phyloP scores from a whole-genome alignment of 2,888 invertebrate genomes.

The Acanthopleura granulata region DNA sequence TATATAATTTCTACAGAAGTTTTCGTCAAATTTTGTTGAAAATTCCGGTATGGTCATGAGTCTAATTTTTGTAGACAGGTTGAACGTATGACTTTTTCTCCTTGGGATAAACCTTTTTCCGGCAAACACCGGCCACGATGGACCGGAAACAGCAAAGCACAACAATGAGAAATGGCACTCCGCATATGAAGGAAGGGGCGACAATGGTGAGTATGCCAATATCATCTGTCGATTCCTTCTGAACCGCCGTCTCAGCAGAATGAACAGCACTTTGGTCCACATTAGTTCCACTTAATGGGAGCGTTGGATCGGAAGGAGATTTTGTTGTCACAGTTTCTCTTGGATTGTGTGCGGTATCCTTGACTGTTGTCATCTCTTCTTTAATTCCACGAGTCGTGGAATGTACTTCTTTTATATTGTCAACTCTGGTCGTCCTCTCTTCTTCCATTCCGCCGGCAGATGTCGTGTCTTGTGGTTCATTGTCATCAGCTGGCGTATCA shows the following conservation, averaged over 20 bases:
- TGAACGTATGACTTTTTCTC: neutral
- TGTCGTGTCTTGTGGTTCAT: too few species aligned
- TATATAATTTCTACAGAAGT: too few species aligned
- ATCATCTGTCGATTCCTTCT: neutral
- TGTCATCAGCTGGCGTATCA: too few species aligned
- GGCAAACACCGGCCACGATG: neutral
- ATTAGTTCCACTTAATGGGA: neutral
- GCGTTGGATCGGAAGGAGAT: neutral
- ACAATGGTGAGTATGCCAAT: neutral
- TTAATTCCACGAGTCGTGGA: neutral
- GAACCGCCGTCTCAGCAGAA: neutral
- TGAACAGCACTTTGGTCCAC: neutral
- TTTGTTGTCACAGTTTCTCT: neutral
- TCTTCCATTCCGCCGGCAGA: too few species aligned
- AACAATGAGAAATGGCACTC: neutral
- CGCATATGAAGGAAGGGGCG: neutral
- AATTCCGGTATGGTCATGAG: too few species aligned
- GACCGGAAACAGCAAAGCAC: neutral
- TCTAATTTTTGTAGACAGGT: neutral
- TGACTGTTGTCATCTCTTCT: neutral
- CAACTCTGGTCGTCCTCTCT: neutral
- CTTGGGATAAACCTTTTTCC: neutral
- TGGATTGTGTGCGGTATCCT: neutral
- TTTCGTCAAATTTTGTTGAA: too few species aligned
- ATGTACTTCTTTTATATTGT: neutral